Base-by-base conservation (phyloP, 2,888 invertebrate species). In the Agonopterix arenella region DNA sequence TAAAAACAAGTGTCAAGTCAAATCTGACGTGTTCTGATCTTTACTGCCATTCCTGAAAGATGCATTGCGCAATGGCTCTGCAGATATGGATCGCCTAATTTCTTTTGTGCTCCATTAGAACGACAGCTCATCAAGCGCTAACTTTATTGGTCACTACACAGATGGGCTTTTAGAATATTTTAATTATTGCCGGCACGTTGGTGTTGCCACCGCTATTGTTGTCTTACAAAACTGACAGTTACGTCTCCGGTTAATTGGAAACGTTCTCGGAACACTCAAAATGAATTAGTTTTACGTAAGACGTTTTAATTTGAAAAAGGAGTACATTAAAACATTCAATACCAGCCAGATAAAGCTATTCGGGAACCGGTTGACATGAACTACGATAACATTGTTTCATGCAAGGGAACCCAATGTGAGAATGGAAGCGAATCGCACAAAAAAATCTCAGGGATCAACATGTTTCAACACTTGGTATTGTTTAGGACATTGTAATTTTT, bases 391-490 rank as follows among this genome's bases (percentile, higher is more conserved):
- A 78, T 79, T 80, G 78, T 81, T 70, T 66, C 58, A 60, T 66
- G 70, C 80, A 63, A 77, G 81, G 79, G 82, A 82, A 82, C 78
- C 71, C 58, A 68, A 61, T 73, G 81, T 83, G 83, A 70, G 82
- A 82, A 80, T 68, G 52, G 45, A 62, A 59, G 60, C 57, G 61
- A 64, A 76, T 75, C 68, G 66, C 73, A 69, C 64, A 69, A 80
- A 82, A 79, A 83, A 81, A 73, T 79, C 80, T 64, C 76, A 76
- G 70, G 68, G 67, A 72, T 68, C 69, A 68, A 63, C 64, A 52
- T 55, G 65, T 83, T 82, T 65, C 83, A 70, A 74, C 79, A 82
- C 62, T 55, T 60, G 54, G 73, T 71, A 81, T 83, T 82, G 81
- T 82, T 73, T 66, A 66, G 61, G 61, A 73, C 72, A 73, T 71